Evolutionary conservation across 2,888 invertebrate genomes (phyloP).

Genomic region (Apomyelois bistriatella): DNA sequence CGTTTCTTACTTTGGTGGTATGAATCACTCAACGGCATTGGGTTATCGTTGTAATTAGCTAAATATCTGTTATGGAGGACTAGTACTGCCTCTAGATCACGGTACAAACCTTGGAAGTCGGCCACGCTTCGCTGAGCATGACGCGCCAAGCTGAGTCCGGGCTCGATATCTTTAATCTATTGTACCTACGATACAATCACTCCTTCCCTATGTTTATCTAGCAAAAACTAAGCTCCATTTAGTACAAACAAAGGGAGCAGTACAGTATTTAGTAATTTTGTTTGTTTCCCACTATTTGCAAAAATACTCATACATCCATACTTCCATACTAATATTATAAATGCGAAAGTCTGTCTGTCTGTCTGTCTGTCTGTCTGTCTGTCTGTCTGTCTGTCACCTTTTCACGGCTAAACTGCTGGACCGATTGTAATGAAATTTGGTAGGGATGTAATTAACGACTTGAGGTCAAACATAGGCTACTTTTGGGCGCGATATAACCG

Average conservation of each 20-base stretch:
- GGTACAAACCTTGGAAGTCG: conserved; percentile 70
- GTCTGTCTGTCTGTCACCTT: too few species aligned
- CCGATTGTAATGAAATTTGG: too few species aligned
- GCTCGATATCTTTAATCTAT: conserved; percentile 63
- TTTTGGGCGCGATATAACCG: too few species aligned
- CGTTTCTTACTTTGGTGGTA: neutral
- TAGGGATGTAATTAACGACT: too few species aligned
- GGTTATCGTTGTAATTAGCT: conserved; percentile 28
- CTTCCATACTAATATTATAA: too few species aligned
- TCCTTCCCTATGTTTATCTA: conserved; percentile 21
- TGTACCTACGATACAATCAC: conserved; percentile 37
- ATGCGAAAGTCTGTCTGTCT: too few species aligned
- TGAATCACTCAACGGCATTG: conserved; percentile 25
- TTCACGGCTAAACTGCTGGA: too few species aligned
- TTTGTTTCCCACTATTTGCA: too few species aligned
- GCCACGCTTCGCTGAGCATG: conserved; percentile 66
- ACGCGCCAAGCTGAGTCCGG: conserved; percentile 52
- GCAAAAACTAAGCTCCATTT: conserved; percentile 2
- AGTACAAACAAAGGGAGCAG: neutral
- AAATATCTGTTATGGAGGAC: conserved; percentile 49
- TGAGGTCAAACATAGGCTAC: too few species aligned
- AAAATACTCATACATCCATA: too few species aligned
- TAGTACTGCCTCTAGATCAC: conserved; percentile 42
- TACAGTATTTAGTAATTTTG: neutral
- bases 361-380: too few species aligned